These are phyloP conservation scores for Peribatodes rhomboidaria DNA, from an alignment of 2,888 invertebrate genomes.

Conservation along the genomic window DNA sequence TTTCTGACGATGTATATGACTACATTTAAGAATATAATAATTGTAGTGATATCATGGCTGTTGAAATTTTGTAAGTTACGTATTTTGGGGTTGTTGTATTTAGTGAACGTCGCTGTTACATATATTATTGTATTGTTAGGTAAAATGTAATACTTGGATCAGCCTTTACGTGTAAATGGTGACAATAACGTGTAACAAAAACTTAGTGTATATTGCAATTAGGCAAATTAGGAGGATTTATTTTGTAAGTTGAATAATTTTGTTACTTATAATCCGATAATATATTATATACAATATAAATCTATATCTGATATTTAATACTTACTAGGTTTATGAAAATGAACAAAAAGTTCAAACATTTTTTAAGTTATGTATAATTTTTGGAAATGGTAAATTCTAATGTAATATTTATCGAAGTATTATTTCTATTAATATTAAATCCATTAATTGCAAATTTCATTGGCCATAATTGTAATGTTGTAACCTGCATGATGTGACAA, in stretches of 20 bases:
- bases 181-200: constrained; percentile 65
- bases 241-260: too few relatives aligned
- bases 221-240: not conserved
- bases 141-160: constrained; percentile 46
- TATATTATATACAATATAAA: too few relatives aligned
- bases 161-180: constrained; percentile 70
- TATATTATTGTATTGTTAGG: constrained; percentile 64
- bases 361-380: too few relatives aligned
- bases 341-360: too few relatives aligned
- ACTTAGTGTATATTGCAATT: constrained; percentile 4
- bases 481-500: constrained; percentile 32
- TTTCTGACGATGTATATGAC: constrained; percentile 52
- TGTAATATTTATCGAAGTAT: too few relatives aligned
- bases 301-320: too few relatives aligned
- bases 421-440: too few relatives aligned
- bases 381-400: too few relatives aligned
- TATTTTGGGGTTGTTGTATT: constrained; percentile 79
- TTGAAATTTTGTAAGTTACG: constrained; percentile 78
- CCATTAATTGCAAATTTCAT: too few relatives aligned
- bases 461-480: not conserved
- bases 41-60: constrained; percentile 84
- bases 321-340: too few relatives aligned
- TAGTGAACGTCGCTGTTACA: constrained; percentile 68
- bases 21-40: constrained; percentile 51
- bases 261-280: too few relatives aligned